phyloP scores from a whole-genome alignment of 2,113 vertebrate species.

The Apodemus sylvaticus region DNA sequence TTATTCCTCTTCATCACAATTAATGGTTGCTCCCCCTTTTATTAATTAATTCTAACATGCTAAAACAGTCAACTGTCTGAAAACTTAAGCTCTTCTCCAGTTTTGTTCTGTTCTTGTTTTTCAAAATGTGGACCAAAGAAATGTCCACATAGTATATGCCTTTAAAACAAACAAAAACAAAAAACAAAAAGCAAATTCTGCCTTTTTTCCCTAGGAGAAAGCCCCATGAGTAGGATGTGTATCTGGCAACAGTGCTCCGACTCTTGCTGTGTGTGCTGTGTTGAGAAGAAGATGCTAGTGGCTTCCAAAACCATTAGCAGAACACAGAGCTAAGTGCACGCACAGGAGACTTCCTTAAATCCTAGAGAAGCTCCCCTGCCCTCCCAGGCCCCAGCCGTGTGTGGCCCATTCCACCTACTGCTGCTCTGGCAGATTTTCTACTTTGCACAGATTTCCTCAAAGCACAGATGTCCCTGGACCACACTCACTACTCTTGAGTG shows the following conservation, averaged over 20 bases:
- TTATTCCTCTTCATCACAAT: neutral
- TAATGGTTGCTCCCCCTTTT: neutral
- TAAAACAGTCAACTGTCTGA: neutral
- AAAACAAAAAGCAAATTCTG: neutral
- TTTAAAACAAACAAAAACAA: too few species aligned
- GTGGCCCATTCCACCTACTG: neutral
- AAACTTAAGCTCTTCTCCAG: conserved; percentile 24
- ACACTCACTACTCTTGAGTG: neutral
- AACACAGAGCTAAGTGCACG: neutral
- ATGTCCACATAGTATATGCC: neutral
- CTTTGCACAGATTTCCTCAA: neutral
- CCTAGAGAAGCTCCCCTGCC: neutral
- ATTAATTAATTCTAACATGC: neutral
- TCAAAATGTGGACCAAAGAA: neutral
- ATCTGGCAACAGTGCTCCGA: neutral
- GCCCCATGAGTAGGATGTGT: neutral
- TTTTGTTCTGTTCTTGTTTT: neutral
- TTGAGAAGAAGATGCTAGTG: neutral
- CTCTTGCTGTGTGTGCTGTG: neutral
- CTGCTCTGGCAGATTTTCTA: neutral
- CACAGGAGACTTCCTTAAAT: conserved; percentile 7
- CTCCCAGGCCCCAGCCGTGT: neutral
- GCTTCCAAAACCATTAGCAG: neutral
- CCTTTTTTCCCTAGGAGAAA: neutral
- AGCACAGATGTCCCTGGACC: neutral